Evolutionary conservation across 2,113 vertebrate species (phyloP), one percentile per base, ranked within the genome.

Genomic region (Acanthochromis polyacanthus): DNA sequence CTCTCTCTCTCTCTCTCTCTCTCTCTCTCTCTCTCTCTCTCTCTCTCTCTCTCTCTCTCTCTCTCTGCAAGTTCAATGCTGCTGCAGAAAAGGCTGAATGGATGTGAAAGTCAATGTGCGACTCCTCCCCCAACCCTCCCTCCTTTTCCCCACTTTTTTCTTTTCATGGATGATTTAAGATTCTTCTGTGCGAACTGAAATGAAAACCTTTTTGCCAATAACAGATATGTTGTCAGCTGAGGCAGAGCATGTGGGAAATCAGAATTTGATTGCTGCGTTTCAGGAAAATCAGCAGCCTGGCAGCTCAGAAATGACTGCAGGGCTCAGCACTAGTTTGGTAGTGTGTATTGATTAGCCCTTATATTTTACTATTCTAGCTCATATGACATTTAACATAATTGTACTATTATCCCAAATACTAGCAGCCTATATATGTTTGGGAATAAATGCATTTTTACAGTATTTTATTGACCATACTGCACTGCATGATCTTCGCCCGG

Each of bases 31-130:
- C 25, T 25, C 25, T 3, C 3, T 3, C n/a, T n/a, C n/a, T n/a
- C n/a, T n/a, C n/a, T n/a, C n/a, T n/a, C n/a, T n/a, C n/a, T n/a
- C 81, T 46, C 53, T 53, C 63, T 57, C 30, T 1, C 11, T 57
- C 73, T 82, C 68, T 59, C 52, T 77, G 80, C 78, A 80, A 91
- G 84, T 90, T 91, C 87, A 88, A 75, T 65, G 85, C 85, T 89
- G 88, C 90, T 75, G 88, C 84, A 91, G 75, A 80, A 86, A 87
- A 89, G 80, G 48, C 81, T 90, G 87, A 94, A 92, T 86, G 89
- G 89, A 94, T 84, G 87, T 89, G 88, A 81, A 91, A 94, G 92
- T 94, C 93, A 93, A 83, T 14, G 62, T 52, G 30, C 91, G 90
- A 86, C 95, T 95, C 95, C 96, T 81, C 92, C 88, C 74, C 57